Base-by-base conservation (phyloP, 2,888 invertebrate genomes). In the Rotaria socialis region DNA sequence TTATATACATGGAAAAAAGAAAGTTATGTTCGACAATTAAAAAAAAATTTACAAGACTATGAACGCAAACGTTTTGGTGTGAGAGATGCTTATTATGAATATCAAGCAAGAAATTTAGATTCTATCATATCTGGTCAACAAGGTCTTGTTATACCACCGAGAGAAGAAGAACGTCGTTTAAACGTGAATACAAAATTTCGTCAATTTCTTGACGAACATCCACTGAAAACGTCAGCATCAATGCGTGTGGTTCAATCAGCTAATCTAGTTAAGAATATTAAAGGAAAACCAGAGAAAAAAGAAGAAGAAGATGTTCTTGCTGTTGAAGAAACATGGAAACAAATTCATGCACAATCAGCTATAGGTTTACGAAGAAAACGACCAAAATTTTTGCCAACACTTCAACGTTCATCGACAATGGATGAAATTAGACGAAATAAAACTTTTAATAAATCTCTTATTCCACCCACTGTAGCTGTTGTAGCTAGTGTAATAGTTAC, bases 1-100 rank as follows among this genome's bases (percentile, higher is more conserved):
- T 47, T 80, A 47, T 80, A 80, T 80, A 43, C 75, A 80, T 80
- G 75, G 75, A 80, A 80, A 80, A 80, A 80, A 24, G 80, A 80
- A 80, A n/a, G 3, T n/a, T 80, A 80, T 80, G 24, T 80, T 11
- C 80, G 80, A 24, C 47, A 80, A 47, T 80, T 80, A 47, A 80
- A 47, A 47, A 80, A 80, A 47, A 80, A 80, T 24, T 24, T 80
- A 80, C 24, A n/a, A 10, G 43, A 47, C 1, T 47, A 43, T 47
- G 47, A 47, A 80, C 41, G 47, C 11, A 80, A 67, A 67, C 67
- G 67, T 35, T 35, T 67, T 67, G 67, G 67, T 35, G 10, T 35
- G 7, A 19, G 35, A 24, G 80, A 80, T 80, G 24, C 22, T 47
- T 24, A 10, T 24, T 80, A 80, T 80, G 80, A 80, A 80, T 47